Percentiles rank a stretch among this genome's conserved stretches.
phyloP scores from a whole-genome alignment of 2,113 vertebrate species.

The Nematolebias whitei region DNA sequence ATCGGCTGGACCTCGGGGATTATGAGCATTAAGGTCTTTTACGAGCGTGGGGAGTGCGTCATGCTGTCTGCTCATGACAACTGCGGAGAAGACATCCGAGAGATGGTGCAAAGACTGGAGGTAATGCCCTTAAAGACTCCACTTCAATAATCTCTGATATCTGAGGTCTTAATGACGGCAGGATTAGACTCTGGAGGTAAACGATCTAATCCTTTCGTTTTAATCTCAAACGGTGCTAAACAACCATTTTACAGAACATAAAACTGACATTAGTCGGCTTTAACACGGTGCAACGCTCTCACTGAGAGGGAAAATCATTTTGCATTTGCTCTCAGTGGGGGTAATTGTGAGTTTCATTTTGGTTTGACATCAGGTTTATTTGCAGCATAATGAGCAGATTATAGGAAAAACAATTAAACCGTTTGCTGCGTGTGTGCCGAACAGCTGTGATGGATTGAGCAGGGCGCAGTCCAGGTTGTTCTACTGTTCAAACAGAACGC shows the following conservation, averaged over 20 bases:
- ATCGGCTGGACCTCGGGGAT: conserved; percentile 97
- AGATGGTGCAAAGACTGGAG: conserved; percentile 93
- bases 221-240: conserved; percentile 9
- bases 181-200: conserved; percentile 21
- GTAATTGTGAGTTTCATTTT: conserved; percentile 25
- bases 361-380: conserved; percentile 29
- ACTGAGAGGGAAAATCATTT: conserved; percentile 12
- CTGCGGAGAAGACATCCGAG: conserved; percentile 89
- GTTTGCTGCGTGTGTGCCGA: conserved; percentile 1
- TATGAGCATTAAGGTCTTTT: conserved; percentile 94
- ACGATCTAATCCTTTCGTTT: neutral
- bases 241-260: conserved; percentile 17
- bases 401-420: conserved; percentile 19
- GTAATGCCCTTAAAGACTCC: conserved; percentile 73
- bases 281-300: conserved; percentile 6
- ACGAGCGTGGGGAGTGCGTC: conserved; percentile 95
- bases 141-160: conserved; percentile 23
- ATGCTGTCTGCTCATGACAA: conserved; percentile 89
- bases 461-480: neutral
- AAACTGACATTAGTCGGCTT: conserved; percentile 11
- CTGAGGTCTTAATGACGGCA: conserved; percentile 11
- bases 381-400: conserved; percentile 26
- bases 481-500: neutral
- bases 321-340: conserved; percentile 19
- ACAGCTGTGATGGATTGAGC: neutral